phyloP scores from a whole-genome alignment of 2,113 vertebrate species.

The Oxygymnocypris stewartii region DNA sequence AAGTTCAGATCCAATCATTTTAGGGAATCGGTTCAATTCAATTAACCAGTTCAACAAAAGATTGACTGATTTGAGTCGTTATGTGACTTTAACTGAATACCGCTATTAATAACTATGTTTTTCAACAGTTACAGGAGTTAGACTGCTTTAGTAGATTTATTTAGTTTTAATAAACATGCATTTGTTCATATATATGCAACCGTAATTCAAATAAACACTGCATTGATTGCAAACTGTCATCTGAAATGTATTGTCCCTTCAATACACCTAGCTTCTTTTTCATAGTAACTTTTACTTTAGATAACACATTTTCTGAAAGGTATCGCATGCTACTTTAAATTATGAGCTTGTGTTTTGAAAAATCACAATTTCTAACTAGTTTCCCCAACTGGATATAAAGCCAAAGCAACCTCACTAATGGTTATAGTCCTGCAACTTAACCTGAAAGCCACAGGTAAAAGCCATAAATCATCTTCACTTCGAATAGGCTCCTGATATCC shows the following conservation, averaged over 20 bases:
- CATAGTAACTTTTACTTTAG: background rate
- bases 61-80: background rate
- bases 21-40: background rate
- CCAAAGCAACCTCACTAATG: conserved; percentile 10
- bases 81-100: background rate
- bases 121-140: background rate
- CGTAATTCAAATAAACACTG: background rate
- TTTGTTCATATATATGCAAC: background rate
- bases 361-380: background rate
- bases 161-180: background rate
- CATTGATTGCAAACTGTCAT: background rate
- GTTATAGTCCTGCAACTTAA: conserved; percentile 22
- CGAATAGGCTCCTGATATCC: background rate
- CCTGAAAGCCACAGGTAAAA: conserved; percentile 42
- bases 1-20: background rate
- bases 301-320: background rate
- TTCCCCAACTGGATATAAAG: conserved; percentile 20
- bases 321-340: background rate
- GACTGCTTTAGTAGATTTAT: background rate
- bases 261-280: background rate
- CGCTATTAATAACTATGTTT: too few species aligned
- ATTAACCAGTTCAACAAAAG: background rate
- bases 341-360: background rate
- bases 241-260: background rate
- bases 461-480: conserved; percentile 30